Evolutionary conservation across 2,113 vertebrate genomes (phyloP).

Genomic region (Butastur rufipennis): DNA sequence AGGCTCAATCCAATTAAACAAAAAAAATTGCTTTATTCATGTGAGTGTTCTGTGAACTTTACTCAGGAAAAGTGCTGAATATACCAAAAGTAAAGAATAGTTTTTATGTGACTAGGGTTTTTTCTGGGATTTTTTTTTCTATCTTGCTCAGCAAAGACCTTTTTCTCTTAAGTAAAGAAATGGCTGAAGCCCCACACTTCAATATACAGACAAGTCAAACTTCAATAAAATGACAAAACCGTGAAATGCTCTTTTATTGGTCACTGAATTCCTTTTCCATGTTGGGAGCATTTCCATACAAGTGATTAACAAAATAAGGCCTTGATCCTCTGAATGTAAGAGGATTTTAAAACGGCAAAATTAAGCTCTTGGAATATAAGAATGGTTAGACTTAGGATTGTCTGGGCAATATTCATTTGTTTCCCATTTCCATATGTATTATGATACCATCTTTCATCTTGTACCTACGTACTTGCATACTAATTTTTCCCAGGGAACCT

Average conservation of each 20-base stretch:
- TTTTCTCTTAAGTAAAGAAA: neutral
- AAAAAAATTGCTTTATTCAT: slow-evolving; percentile 15
- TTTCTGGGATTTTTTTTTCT: neutral
- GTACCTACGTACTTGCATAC: slow-evolving; percentile 29
- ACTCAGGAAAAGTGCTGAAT: slow-evolving; percentile 39
- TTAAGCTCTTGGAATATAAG: slow-evolving; percentile 34
- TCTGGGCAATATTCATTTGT: slow-evolving; percentile 25
- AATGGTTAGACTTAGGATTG: slow-evolving; percentile 1
- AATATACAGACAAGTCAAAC: neutral
- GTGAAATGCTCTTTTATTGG: slow-evolving; percentile 5
- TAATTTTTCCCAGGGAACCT: slow-evolving; percentile 28
- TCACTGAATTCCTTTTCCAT: neutral
- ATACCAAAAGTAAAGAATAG: slow-evolving; percentile 17
- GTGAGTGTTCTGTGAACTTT: slow-evolving; percentile 26
- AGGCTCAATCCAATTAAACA: slow-evolving; percentile 57
- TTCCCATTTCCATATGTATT: slow-evolving; percentile 35
- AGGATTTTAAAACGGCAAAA: slow-evolving; percentile 19
- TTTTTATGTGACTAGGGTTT: slow-evolving; percentile 12
- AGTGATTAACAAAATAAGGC: slow-evolving; percentile 1
- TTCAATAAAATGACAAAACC: neutral
- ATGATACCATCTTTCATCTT: slow-evolving; percentile 36
- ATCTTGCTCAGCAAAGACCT: slow-evolving; percentile 12
- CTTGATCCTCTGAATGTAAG: slow-evolving; percentile 29
- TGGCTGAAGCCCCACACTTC: neutral
- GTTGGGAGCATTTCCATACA: neutral